These are phyloP conservation scores for Caenorhabditis auriculariae DNA, from an alignment of 2,888 invertebrate genomes.

Conservation along the genomic window DNA sequence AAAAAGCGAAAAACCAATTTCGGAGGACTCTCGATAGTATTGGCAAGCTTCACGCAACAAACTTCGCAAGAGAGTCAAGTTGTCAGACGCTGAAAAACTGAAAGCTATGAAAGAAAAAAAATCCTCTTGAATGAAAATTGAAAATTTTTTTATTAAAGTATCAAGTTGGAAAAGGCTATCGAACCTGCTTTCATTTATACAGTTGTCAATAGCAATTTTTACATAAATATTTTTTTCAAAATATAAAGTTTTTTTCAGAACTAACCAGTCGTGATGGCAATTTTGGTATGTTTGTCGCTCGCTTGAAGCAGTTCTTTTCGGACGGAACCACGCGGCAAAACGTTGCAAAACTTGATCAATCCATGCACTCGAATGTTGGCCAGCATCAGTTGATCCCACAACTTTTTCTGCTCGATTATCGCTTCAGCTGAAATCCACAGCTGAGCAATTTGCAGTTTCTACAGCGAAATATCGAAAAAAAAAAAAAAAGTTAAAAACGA, in stretches of 20 bases:
- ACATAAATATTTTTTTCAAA: neutral
- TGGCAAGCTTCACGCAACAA: constrained; percentile 15
- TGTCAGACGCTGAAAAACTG: constrained; percentile 26
- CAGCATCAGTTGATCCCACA: constrained; percentile 53
- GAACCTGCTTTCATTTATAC: neutral
- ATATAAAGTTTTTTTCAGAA: neutral
- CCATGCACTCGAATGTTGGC: constrained; percentile 44
- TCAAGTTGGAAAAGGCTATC: neutral
- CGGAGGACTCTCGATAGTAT: constrained; percentile 4
- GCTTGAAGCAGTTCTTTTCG: constrained; percentile 28
- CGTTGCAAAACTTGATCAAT: constrained; percentile 43
- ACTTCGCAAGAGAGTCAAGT: constrained; percentile 30
- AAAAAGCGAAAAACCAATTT: neutral
- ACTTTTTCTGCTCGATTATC: constrained; percentile 38
- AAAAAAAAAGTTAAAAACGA: too few relatives aligned
- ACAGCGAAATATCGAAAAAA: too few relatives aligned
- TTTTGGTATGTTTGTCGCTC: constrained; percentile 31
- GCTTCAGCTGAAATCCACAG: constrained; percentile 29
- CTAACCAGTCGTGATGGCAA: constrained; percentile 28
- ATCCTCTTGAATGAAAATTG: neutral
- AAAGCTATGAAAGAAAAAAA: too few relatives aligned
- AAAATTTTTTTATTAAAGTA: neutral
- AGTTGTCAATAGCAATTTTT: neutral
- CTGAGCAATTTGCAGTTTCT: too few relatives aligned
- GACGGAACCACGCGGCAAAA: constrained; percentile 47